Conservation (phyloP, 2,113 vertebrate species). For the Pedionomus torquatus region DNA sequence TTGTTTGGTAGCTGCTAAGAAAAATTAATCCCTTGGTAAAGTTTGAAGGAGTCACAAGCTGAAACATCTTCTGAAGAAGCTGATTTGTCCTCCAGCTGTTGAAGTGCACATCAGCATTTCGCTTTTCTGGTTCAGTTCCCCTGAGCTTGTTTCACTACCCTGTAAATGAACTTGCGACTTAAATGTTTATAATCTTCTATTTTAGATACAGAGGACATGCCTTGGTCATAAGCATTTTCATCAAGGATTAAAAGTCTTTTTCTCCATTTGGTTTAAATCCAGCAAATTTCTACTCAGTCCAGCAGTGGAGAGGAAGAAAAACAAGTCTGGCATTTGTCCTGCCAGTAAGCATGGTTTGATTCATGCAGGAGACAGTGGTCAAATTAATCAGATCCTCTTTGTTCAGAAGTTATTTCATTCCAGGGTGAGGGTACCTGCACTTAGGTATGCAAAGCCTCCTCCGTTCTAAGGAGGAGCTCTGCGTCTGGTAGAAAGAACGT, state of each 20-base stretch:
- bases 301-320: background rate
- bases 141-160: background rate
- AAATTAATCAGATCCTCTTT: background rate
- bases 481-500: slow-evolving; percentile 25
- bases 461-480: background rate
- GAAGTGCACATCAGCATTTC: background rate
- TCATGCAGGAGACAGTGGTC: background rate
- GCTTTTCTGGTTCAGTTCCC: background rate
- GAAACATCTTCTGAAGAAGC: slow-evolving; percentile 15
- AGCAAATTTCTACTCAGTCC: background rate
- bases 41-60: slow-evolving; percentile 34
- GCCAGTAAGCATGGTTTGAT: background rate
- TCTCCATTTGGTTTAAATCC: background rate
- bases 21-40: slow-evolving; percentile 22
- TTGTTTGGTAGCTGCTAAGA: background rate
- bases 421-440: background rate
- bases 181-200: background rate
- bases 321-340: background rate
- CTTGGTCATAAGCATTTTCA: background rate
- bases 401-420: background rate
- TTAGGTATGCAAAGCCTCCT: background rate
- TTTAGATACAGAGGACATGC: background rate
- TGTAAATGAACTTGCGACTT: background rate
- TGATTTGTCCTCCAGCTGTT: background rate
- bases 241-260: background rate